Conservation (phyloP, 2,888 invertebrate genomes). For the Autographa pulchrina region DNA sequence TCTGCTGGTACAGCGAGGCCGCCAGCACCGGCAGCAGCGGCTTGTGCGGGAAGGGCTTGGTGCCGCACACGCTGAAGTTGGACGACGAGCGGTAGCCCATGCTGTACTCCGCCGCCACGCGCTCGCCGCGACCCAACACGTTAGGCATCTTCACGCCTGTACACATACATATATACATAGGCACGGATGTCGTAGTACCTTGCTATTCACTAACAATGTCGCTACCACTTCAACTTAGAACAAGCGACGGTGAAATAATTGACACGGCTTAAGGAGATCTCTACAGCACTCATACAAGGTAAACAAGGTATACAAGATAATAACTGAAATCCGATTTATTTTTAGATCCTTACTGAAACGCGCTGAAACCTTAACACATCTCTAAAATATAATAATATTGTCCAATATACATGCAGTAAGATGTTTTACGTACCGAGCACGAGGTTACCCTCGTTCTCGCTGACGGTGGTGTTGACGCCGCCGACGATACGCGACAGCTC, state of each 20-base stretch:
- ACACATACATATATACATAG: not conserved
- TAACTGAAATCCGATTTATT: no score
- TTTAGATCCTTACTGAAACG: no score
- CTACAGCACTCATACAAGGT: no score
- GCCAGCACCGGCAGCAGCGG: slow-evolving; percentile 91
- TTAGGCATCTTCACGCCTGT: slow-evolving; percentile 94
- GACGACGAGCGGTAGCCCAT: slow-evolving; percentile 95
- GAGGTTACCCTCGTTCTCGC: slow-evolving; percentile 97
- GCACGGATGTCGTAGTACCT: not conserved
- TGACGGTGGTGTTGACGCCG: slow-evolving; percentile 95
- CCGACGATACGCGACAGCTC: slow-evolving; percentile 96
- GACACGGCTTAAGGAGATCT: no score
- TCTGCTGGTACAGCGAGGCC: slow-evolving; percentile 93
- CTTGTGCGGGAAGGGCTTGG: slow-evolving; percentile 95
- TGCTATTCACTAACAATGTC: not conserved
- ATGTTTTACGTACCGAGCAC: slow-evolving; percentile 86
- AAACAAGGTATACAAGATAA: no score
- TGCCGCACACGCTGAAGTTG: slow-evolving; percentile 94
- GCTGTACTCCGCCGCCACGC: slow-evolving; percentile 94
- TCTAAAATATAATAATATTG: not conserved
- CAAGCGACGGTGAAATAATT: no score
- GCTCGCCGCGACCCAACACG: slow-evolving; percentile 96
- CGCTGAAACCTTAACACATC: no score
- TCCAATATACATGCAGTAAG: not conserved
- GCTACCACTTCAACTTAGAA: not conserved